A percentile compares a stretch with the other conserved stretches of the same genome.
phyloP scores from a whole-genome alignment of 2,113 vertebrate genomes.

The Pholis gunnellus region DNA sequence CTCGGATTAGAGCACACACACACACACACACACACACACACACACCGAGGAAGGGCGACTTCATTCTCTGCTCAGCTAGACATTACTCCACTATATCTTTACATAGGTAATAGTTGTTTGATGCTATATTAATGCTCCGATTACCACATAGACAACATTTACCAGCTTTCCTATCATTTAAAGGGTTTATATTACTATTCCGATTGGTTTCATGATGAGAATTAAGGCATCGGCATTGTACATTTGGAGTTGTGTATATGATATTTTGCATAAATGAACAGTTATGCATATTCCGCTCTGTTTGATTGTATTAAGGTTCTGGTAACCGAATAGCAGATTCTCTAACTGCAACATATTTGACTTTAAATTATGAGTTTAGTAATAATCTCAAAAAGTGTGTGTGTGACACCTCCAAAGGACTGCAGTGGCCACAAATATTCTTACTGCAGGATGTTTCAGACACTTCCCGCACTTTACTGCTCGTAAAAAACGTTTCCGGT shows the following conservation, averaged over 20 bases:
- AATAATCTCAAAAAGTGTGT: background rate
- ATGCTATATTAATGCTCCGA: no score
- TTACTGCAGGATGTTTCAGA: background rate
- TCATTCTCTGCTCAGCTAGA: no score
- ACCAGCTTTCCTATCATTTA: background rate
- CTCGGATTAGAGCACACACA: no score
- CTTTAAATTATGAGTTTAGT: background rate
- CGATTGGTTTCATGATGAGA: background rate
- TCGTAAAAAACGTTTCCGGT: background rate
- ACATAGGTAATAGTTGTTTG: background rate
- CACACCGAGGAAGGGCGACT: no score
- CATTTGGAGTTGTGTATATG: background rate
- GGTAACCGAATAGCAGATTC: background rate
- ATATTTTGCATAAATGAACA: background rate
- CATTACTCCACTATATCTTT: background rate
- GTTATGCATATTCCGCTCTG: background rate
- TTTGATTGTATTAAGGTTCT: background rate
- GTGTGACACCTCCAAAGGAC: background rate
- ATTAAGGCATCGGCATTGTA: background rate
- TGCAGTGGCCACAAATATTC: background rate
- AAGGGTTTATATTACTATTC: background rate
- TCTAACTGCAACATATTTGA: background rate
- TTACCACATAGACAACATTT: background rate
- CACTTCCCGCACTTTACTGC: constrained; percentile 11
- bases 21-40: no score